phyloP scores from a whole-genome alignment of 2,113 vertebrate genomes.

The Amia ocellicauda region DNA sequence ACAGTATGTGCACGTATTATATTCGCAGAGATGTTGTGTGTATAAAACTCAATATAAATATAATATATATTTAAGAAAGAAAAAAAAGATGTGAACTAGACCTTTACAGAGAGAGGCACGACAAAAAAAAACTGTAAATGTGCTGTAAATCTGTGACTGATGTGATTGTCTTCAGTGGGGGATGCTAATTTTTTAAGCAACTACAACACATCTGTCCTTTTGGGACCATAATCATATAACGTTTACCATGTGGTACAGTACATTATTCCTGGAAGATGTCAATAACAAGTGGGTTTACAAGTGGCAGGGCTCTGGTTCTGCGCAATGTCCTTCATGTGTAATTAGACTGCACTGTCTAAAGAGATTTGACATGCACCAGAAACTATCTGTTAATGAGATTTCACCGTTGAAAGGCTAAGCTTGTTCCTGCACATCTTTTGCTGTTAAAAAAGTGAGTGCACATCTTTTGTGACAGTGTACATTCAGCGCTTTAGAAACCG shows the following conservation, averaged over 20 bases:
- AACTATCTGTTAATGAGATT: slow-evolving; percentile 60
- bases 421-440: slow-evolving; percentile 59
- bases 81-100: not conserved
- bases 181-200: not conserved
- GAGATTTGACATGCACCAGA: slow-evolving; percentile 75
- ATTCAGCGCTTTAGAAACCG: no score
- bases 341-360: slow-evolving; percentile 74
- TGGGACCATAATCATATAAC: slow-evolving; percentile 41
- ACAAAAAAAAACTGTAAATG: not conserved
- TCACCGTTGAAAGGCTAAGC: slow-evolving; percentile 64
- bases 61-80: no score
- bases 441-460: no score
- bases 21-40: no score
- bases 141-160: not conserved
- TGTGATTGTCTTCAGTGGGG: not conserved
- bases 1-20: no score
- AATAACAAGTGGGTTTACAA: slow-evolving; percentile 73
- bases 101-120: no score
- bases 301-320: slow-evolving; percentile 68
- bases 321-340: slow-evolving; percentile 67
- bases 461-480: slow-evolving; percentile 57
- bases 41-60: no score
- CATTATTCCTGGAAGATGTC: slow-evolving; percentile 63
- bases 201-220: slow-evolving; percentile 31
- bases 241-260: slow-evolving; percentile 49